These are phyloP conservation scores for Drosophila paranaensis DNA, from an alignment of 2,888 invertebrate genomes.

Conservation along the genomic window DNA sequence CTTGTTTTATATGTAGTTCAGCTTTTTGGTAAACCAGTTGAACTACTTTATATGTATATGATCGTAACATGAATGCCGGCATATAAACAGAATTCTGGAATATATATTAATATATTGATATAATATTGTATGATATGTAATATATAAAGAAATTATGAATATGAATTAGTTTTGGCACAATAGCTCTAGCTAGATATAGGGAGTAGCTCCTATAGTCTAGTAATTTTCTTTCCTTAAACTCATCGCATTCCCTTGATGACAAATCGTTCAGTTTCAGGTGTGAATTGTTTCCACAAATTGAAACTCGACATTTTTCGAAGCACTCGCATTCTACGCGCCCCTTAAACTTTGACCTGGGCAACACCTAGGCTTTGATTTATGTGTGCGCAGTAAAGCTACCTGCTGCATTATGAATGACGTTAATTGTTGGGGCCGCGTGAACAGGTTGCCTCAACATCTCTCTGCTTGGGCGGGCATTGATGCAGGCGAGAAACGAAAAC, in stretches of 20 bases:
- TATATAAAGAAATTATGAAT: background rate
- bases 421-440: constrained; percentile 27
- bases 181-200: too few species aligned
- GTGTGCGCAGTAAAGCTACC: background rate
- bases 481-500: background rate
- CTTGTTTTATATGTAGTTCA: background rate
- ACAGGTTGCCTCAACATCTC: constrained; percentile 23
- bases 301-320: background rate
- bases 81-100: background rate
- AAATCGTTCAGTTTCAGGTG: background rate
- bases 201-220: background rate
- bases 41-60: background rate
- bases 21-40: background rate
- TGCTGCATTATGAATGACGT: constrained; percentile 32
- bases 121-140: too few species aligned
- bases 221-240: background rate
- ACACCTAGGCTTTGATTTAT: background rate
- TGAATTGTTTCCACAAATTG: constrained; percentile 6
- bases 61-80: background rate
- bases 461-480: constrained; percentile 6
- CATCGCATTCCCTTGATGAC: too few species aligned
- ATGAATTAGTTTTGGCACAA: background rate
- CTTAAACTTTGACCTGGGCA: constrained; percentile 38
- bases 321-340: background rate
- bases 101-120: too few species aligned